Percentiles rank a stretch among this genome's conserved stretches.
Conservation (phyloP, 2,113 vertebrate genomes). For the Rhinoptilus africanus region DNA sequence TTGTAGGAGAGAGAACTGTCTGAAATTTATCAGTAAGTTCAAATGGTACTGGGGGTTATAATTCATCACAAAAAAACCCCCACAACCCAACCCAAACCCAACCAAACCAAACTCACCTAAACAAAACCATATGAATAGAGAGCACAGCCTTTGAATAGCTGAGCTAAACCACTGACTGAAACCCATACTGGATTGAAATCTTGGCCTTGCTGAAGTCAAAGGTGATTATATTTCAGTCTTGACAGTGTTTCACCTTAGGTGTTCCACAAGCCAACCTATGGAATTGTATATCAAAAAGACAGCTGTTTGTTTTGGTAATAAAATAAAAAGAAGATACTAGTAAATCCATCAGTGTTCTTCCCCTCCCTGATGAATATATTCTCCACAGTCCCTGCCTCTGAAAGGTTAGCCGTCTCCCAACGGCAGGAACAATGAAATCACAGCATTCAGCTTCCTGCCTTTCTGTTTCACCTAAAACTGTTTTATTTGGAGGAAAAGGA, state of each 20-base stretch:
- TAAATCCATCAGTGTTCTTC: slow-evolving; percentile 25
- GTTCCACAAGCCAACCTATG: not conserved
- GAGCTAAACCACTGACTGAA: not conserved
- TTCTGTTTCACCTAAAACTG: not conserved
- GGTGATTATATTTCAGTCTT: slow-evolving; percentile 4
- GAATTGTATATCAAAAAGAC: slow-evolving; percentile 32
- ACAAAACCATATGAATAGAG: not conserved
- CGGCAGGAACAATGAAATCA: not conserved
- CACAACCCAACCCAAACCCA: not conserved
- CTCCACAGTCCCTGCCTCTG: not conserved
- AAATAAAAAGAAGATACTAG: slow-evolving; percentile 15
- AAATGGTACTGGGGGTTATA: not conserved
- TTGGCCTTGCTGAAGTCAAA: not conserved
- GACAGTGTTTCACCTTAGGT: not conserved
- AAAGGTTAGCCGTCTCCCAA: not conserved
- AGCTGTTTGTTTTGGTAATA: slow-evolving; percentile 55
- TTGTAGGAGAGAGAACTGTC: not conserved
- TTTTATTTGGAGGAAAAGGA: not conserved
- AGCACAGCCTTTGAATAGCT: not conserved
- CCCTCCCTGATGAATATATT: slow-evolving; percentile 14
- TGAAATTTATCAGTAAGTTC: not conserved
- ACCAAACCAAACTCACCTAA: not conserved
- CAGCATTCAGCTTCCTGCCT: not conserved
- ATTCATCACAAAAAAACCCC: not conserved
- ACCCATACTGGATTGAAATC: not conserved